Base-by-base conservation (phyloP, 2,113 vertebrate genomes). In the Chelonoidis abingdonii region DNA sequence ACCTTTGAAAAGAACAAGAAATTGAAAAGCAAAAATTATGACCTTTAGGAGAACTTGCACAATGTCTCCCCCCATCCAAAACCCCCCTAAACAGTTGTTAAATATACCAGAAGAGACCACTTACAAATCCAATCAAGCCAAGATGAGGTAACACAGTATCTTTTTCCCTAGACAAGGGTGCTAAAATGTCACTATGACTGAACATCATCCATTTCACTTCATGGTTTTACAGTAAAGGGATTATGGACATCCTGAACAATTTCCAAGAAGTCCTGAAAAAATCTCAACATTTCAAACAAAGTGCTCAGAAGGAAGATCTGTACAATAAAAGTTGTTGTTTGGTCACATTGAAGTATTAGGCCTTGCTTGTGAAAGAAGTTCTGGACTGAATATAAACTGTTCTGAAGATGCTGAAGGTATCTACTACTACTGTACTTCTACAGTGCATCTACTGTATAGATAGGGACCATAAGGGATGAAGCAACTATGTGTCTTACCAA, bases 211-310 rank as follows among this genome's bases (percentile, higher is more conserved):
- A 5, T 75, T 93, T 44, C 1, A 79, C n/a, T 88, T 91, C 44
- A 57, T 2, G 49, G 8, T 50, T 3, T 65, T 89, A 69, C 21
- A 88, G 75, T 38, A 35, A 86, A 82, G 80, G 14, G 27, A 81
- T 54, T 89, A 88, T 79, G 80, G n/a, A 53, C 21, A 88, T 87
- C 19, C 78, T 84, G 52, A 94, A 86, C 94, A 91, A 57, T 10
- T 27, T 92, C 22, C 14, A 50, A 95, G 22, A 9, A 21, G 69
- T 76, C 13, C 27, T 11, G 49, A 6, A 94, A 88, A 4, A 85
- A 44, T 25, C 24, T 27, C 75, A 47, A 41, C 25, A 6, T 76
- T 76, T 47, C 22, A 25, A 38, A 17, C n/a, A 12, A 92, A 91
- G 76, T 5, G 7, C 27, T 85, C 22, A 50, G 8, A 31, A 95